Evolutionary conservation across 2,797 vertebrate genomes (phyloP).

Genomic region (Anableps anableps): DNA sequence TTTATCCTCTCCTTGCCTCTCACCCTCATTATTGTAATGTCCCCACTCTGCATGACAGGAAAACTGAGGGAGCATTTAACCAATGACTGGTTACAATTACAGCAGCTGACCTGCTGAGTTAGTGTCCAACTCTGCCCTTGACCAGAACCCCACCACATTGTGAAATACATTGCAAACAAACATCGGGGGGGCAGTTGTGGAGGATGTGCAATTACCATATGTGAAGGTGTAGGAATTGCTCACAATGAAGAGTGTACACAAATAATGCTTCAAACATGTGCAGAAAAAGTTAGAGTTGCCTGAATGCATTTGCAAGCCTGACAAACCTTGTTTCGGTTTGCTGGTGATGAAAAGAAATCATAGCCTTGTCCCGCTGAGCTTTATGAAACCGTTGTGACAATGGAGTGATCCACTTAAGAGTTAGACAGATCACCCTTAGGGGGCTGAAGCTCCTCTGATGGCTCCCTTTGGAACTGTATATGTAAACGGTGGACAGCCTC

Average conservation of each 20-base stretch:
- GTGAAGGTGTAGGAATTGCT: slow-evolving; percentile 23
- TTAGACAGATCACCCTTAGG: slow-evolving; percentile 69
- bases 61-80: slow-evolving; percentile 59
- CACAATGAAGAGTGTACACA: neutral
- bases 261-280: slow-evolving; percentile 26
- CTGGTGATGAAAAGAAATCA: slow-evolving; percentile 75
- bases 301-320: slow-evolving; percentile 76
- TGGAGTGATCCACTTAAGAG: slow-evolving; percentile 78
- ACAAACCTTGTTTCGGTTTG: slow-evolving; percentile 77
- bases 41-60: slow-evolving; percentile 40
- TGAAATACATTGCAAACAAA: slow-evolving; percentile 50
- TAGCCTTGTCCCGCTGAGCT: slow-evolving; percentile 67
- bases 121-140: slow-evolving; percentile 63
- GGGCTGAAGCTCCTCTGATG: slow-evolving; percentile 52
- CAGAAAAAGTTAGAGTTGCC: slow-evolving; percentile 59
- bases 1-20: slow-evolving; percentile 20
- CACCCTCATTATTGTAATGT: slow-evolving; percentile 67
- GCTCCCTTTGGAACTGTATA: slow-evolving; percentile 43
- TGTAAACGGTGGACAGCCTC: slow-evolving; percentile 35
- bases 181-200: neutral
- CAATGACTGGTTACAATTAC: slow-evolving; percentile 67
- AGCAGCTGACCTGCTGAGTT: slow-evolving; percentile 63
- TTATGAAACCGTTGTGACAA: slow-evolving; percentile 80
- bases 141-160: slow-evolving; percentile 42
- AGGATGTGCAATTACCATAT: neutral